Base-by-base conservation (phyloP, 2,113 vertebrate genomes). In the Corythoichthys haematopterus region DNA sequence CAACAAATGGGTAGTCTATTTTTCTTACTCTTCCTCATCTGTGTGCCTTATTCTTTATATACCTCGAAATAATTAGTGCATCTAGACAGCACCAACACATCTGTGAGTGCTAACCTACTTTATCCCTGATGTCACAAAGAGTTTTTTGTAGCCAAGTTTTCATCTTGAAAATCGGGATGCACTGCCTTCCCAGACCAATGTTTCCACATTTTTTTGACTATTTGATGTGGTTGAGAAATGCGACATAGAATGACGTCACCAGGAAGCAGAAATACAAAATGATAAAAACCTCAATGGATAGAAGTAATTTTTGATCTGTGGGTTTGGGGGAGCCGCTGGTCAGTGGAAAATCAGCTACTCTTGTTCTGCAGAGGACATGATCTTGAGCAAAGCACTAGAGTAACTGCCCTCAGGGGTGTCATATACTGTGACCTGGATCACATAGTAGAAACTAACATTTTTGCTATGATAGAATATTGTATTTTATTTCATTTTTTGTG, bases 51-150 rank as follows among this genome's bases (percentile, higher is more conserved):
- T 89, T 85, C 78, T 88, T 89, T 89, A 90, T 85, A 88, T 88
- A 87, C 80, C 82, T 76, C 70, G 74, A 86, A 82, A 90, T 89
- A 89, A 91, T 89, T 87, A 87, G 83, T 82, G 80, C 65, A 77
- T 81, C 66, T 52, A 71, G 73, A 87, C 71, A 74, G 70, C 69
- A 70, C 76, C 73, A 72, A 33, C 65, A 74, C 71, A 80, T 79
- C 81, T 83, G 71, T 75, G 80, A 76, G 77, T 56, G 72, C 64
- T 88, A 92, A 88, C 90, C 88, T 88, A 92, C 89, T 88, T 91
- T 85, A 84, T 85, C 40, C 78, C 67, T 87, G 59, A 76, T 76
- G 57, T 80, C 75, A 72, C 65, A 36, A 65, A 69, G 71, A 77
- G 65, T 66, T 62, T 43, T 46, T 15, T 66, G 59, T 47, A 74